Base-by-base conservation (phyloP, 2,797 vertebrate species). In the Clamator glandarius region DNA sequence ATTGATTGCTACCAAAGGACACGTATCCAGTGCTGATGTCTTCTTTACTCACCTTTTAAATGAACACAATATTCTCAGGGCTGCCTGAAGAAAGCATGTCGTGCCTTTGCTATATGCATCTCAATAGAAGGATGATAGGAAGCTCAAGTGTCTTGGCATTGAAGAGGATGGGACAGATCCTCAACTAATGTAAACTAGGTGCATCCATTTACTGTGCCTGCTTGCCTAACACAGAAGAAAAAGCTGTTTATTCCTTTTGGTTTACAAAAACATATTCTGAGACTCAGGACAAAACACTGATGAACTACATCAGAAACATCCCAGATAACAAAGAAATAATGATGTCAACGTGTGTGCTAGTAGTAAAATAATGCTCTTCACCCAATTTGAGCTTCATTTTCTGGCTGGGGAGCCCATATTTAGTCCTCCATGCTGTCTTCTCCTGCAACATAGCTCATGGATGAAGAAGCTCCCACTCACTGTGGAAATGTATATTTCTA, bases 31-130 rank as follows among this genome's bases (percentile, higher is more conserved):
- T 4, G 0, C 18, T 85, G 93, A 88, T 94, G 73, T 89, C 89
- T 91, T 95, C 63, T 96, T 95, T 95, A 92, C 86, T 77, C 79
- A 68, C 66, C 54, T 44, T 83, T 74, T 64, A 70, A 64, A 85
- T 12, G 41, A 91, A 67, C 52, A 13, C 42, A 33, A 7, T 50
- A 3, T 73, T 84, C 69, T 14, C 48, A 39, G 62, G 51, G 39
- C 55, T 89, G 84, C 36, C 50, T 50, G 36, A 46, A 77, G 61
- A 79, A 94, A 63, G 18, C 1, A 1, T 52, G 63, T 62, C 41
- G 19, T 64, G 63, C 33, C 63, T 92, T 77, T 54, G n/a, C 70
- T 74, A 68, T 72, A 78, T 57, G 46, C n/a, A 4, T 44, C 52
- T 62, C 28, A 21, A 36, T 28, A 80, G 55, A 55, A 50, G n/a